A percentile compares a stretch with the other conserved stretches of the same genome.
Conservation (phyloP, 2,888 invertebrate genomes). For the Drosophila mimica region DNA sequence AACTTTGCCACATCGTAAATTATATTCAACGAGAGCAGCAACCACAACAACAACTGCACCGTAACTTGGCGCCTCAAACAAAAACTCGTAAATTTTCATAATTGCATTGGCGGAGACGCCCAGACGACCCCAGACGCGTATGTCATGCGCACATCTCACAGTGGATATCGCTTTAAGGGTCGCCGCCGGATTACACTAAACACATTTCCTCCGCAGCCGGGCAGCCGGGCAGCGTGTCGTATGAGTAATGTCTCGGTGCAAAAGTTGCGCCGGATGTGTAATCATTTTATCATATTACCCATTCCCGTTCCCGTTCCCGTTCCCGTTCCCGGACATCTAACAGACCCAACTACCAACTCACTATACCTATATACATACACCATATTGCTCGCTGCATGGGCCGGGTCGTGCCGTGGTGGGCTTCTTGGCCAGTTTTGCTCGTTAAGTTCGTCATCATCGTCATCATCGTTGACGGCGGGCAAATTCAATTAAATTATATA, state of each 20-base stretch:
- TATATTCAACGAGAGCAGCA: conserved; percentile 52
- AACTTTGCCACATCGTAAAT: conserved; percentile 74
- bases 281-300: conserved; percentile 79
- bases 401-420: conserved; percentile 18
- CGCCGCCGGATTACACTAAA: conserved; percentile 73
- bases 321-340: conserved; percentile 34
- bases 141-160: conserved; percentile 26
- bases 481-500: conserved; percentile 81
- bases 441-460: conserved; percentile 71
- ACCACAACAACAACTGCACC: conserved; percentile 33
- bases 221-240: conserved; percentile 74
- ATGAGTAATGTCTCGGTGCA: conserved; percentile 78
- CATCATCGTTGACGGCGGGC: conserved; percentile 51
- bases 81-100: conserved; percentile 80
- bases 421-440: conserved; percentile 61
- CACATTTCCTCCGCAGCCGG: conserved; percentile 70
- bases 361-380: too few species aligned
- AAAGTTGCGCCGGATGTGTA: conserved; percentile 77
- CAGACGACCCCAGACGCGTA: conserved; percentile 1
- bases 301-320: conserved; percentile 9
- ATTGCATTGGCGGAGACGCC: conserved; percentile 64
- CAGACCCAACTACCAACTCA: conserved; percentile 1
- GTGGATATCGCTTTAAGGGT: conserved; percentile 64
- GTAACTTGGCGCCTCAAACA: conserved; percentile 67
- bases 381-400: conserved; percentile 2